Percentiles rank a stretch among this genome's conserved stretches.
These are phyloP conservation scores for Fulica atra DNA, from an alignment of 2,113 vertebrate species.

Conservation along the genomic window DNA sequence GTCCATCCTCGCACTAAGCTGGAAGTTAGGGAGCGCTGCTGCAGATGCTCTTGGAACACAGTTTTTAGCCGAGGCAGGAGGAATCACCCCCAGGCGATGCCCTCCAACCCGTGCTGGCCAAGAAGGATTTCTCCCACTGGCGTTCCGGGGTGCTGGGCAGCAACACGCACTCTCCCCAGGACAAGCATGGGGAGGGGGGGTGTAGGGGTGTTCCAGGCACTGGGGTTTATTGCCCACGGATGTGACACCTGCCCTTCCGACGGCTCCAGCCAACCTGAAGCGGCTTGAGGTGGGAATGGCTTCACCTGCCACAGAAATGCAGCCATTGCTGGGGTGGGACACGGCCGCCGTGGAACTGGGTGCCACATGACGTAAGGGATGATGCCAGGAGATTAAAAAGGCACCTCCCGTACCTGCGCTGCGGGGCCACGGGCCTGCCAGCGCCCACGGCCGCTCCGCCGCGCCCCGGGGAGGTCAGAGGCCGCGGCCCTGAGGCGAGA, in stretches of 20 bases:
- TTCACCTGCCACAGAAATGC: background rate
- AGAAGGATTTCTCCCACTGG: background rate
- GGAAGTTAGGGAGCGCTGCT: background rate
- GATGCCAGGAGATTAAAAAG: background rate
- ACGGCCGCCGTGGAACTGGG: background rate
- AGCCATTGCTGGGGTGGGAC: background rate
- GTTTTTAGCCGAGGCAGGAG: background rate
- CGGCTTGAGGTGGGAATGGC: background rate
- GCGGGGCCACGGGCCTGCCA: background rate
- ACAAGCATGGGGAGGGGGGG: rapidly evolving
- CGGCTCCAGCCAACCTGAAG: background rate
- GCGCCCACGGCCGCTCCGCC: background rate
- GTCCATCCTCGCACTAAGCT: rapidly evolving
- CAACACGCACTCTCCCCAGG: rapidly evolving
- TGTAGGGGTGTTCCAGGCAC: rapidly evolving
- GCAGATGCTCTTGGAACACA: background rate
- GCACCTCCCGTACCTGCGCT: background rate
- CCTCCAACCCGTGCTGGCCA: rapidly evolving
- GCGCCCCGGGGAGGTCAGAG: background rate
- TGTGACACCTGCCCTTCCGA: background rate
- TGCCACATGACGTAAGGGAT: background rate
- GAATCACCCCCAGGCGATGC: background rate
- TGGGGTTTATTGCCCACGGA: rapidly evolving
- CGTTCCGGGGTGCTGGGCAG: rapidly evolving
- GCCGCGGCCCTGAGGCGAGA: background rate